Base-by-base conservation (phyloP, 2,888 invertebrate species). In the Anorthoa munda region DNA sequence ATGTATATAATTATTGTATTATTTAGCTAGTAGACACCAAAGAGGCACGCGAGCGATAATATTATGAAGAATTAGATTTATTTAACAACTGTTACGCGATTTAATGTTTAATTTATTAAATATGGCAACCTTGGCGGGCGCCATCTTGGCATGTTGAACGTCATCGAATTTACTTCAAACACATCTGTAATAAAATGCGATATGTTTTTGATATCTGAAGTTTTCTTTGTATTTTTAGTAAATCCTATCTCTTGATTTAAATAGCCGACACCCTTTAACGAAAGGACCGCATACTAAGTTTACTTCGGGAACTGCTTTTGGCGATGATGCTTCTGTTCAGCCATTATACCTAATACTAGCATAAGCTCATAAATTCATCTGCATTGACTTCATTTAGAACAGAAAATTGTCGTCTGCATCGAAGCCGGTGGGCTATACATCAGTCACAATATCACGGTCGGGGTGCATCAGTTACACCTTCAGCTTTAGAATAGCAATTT, bases 21-120 rank as follows among this genome's bases (percentile, higher is more conserved):
- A 89, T 88, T 93, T 95, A 96, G 96, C 96, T 96, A 96, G 96
- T 96, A 95, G 94, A 96, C 91, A 96, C 96, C 96, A 96, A 96
- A 96, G 96, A 96, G 94, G 96, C 93, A 91, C 92, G 91, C 91
- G 89, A 92, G 88, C 85, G 90, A 88, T 86, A 87, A 87, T 91
- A 90, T 91, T 80, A 86, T 83, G 75, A 83, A 85, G 89, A 91
- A 91, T 91, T 93, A 93, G 90, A 93, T 89, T 88, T 95, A 95
- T 95, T 94, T 95, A 94, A 86, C 75, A 85, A 93, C 93, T 96
- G 96, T 96, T 96, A 94, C 92, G 87, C 90, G 93, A 92, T 94
- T 92, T 93, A 92, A 94, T 95, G 94, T 95, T 94, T 94, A 94
- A 95, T 94, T 95, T 95, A 96, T 96, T 95, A 92, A 90, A 90